phyloP scores from a whole-genome alignment of 2,888 invertebrate genomes.

The Melieria crassipennis region DNA sequence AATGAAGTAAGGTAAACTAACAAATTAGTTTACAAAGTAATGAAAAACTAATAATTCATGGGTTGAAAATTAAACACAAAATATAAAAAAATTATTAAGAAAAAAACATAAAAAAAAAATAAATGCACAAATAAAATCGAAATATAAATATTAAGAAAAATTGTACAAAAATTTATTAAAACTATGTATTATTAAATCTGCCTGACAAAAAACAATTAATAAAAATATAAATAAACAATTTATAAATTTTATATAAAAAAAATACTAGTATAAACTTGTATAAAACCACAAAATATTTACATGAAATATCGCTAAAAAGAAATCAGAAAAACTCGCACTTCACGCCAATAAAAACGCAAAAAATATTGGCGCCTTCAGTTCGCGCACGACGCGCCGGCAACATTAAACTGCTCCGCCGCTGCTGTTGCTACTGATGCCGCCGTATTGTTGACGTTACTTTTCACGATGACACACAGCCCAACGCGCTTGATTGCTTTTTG shows the following conservation, averaged over 20 bases:
- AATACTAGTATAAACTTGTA: not conserved
- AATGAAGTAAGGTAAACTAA: not conserved
- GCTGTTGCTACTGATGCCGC: no score
- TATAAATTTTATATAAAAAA: not conserved
- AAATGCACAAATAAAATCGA: conserved; percentile 15
- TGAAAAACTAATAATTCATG: not conserved
- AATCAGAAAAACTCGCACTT: not conserved
- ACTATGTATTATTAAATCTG: conserved; percentile 5
- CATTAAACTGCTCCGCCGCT: no score
- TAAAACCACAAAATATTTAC: not conserved
- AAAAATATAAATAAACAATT: conserved; percentile 6
- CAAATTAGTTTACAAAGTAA: not conserved
- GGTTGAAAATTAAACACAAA: conserved; percentile 1
- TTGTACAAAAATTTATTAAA: conserved; percentile 46
- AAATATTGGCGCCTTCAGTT: no score
- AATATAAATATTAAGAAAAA: conserved; percentile 20
- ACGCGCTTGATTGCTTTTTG: no score
- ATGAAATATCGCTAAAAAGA: conserved; percentile 1
- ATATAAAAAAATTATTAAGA: conserved; percentile 5
- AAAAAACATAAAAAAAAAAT: conserved; percentile 24
- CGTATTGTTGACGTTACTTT: no score
- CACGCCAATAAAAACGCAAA: no score
- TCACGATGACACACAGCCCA: no score
- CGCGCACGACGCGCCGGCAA: no score
- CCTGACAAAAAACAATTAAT: not conserved